Conservation (phyloP, 2,797 vertebrate genomes). For the Neosalanx taihuensis region DNA sequence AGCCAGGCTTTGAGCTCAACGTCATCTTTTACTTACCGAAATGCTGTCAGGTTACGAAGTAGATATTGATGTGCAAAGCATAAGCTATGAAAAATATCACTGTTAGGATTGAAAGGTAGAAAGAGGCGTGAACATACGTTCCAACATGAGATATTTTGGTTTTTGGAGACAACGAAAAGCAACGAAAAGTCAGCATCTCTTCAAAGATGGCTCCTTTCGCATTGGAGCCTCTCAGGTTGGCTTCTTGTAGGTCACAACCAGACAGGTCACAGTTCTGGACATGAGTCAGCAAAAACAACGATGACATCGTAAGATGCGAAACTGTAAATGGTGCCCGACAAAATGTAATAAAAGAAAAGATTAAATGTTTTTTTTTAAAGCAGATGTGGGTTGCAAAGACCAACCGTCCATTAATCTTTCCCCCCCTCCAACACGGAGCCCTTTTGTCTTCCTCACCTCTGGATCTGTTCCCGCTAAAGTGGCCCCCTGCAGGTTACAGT, state of each 20-base stretch:
- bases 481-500: slow-evolving; percentile 94
- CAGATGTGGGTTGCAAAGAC: too few relatives aligned
- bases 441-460: slow-evolving; percentile 75
- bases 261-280: slow-evolving; percentile 94
- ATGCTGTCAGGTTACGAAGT: slow-evolving; percentile 35
- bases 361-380: background rate
- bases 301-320: too few relatives aligned
- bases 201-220: slow-evolving; percentile 99
- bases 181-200: too few relatives aligned
- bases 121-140: slow-evolving; percentile 32
- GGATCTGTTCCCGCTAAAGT: slow-evolving; percentile 95
- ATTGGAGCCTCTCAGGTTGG: slow-evolving; percentile 94
- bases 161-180: slow-evolving; percentile 56
- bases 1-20: slow-evolving; percentile 18
- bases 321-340: background rate
- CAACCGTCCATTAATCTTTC: background rate
- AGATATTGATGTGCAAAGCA: slow-evolving; percentile 15
- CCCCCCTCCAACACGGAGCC: background rate
- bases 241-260: slow-evolving; percentile 96
- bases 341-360: background rate
- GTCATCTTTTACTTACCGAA: slow-evolving; percentile 29
- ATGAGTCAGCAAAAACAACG: too few relatives aligned
- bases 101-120: slow-evolving; percentile 35
- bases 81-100: slow-evolving; percentile 33
- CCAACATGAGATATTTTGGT: slow-evolving; percentile 44